Conservation (phyloP, 1,140 invertebrate species). For the Hypothenemus hampei region DNA sequence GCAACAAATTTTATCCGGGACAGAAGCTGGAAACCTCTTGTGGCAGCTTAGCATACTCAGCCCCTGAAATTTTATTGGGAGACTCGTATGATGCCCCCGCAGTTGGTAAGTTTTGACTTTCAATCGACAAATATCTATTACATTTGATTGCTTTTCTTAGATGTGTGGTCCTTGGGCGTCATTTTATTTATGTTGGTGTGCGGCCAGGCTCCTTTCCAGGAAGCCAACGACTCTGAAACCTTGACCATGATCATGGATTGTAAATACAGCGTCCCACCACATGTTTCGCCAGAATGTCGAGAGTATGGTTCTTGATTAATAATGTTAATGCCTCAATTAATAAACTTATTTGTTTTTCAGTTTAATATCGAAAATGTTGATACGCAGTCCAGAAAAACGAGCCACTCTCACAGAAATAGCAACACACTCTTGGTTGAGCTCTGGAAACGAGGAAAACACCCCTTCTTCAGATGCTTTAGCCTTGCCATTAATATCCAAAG, state of each 20-base stretch:
- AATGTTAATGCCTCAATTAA: no score
- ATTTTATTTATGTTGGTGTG: constrained; percentile 98
- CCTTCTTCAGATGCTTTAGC: constrained; percentile 50
- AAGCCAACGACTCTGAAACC: constrained; percentile 98
- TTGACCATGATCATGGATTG: constrained; percentile 99
- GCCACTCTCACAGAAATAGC: constrained; percentile 86
- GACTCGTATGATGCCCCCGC: constrained; percentile 92
- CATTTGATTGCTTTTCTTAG: constrained; percentile 50
- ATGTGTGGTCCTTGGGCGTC: constrained; percentile 98
- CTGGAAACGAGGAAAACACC: constrained; percentile 49
- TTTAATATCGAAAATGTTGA: constrained; percentile 87
- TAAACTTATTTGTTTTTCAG: constrained; percentile 49
- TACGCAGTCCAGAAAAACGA: constrained; percentile 85
- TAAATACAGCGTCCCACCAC: constrained; percentile 89
- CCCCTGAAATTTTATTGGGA: constrained; percentile 96
- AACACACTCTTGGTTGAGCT: constrained; percentile 78
- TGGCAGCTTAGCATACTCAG: constrained; percentile 98
- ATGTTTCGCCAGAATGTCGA: constrained; percentile 83
- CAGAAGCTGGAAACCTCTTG: constrained; percentile 98
- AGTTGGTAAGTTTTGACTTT: constrained; percentile 61
- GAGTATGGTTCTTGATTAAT: constrained; percentile 62
- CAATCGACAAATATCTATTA: neutral
- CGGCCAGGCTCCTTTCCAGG: constrained; percentile 95
- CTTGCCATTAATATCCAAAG: constrained; percentile 71
- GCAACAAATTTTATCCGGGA: constrained; percentile 93